Base-by-base conservation (phyloP, 2,797 vertebrate genomes). In the Crenuchus spilurus region DNA sequence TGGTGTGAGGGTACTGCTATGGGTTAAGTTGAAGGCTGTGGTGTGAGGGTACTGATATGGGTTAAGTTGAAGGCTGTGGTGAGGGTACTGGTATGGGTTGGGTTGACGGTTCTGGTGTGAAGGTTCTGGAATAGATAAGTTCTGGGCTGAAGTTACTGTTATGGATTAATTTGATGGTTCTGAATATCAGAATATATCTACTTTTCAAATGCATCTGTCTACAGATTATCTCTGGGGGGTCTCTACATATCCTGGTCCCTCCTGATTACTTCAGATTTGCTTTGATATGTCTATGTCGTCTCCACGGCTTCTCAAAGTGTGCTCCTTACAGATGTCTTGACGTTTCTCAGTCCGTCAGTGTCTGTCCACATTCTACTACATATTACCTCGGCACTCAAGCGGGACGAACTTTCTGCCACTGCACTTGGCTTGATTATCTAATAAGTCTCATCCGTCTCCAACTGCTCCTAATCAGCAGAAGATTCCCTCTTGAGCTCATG, bases 351-450 rank as follows among this genome's bases (percentile, higher is more conserved):
- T 41, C 18, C 4, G 9, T 42, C n/a, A 11, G 13, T 54, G 52
- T 37, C 69, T 35, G 31, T 16, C 61, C 24, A 63, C 61, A 28
- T 63, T 63, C 13, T 30, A 4, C 24, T 69, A 20, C 41, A 41
- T 57, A 49, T 31, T 14, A 64, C 2, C 28, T 28, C 22, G 1
- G 52, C 52, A 9, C 44, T 72, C 57, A 26, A 39, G 37, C 41
- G 57, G 26, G 22, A 13, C 31, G 20, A 51, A 51, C 54, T 74
- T 54, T 66, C n/a, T 31, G 28, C 61, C 42, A 10, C 33, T 62
- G 26, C 39, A 51, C 42, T 67, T 24, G 49, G 42, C 55, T 74
- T 76, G 61, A 74, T 77, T 64, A 57, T 48, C 57, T 63, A 74
- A 78, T 39, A 72, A 35, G 54, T 24, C 67, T 54, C n/a, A 51